phyloP scores from a whole-genome alignment of 2,888 invertebrate species.

The Drosophila kuntzei region DNA sequence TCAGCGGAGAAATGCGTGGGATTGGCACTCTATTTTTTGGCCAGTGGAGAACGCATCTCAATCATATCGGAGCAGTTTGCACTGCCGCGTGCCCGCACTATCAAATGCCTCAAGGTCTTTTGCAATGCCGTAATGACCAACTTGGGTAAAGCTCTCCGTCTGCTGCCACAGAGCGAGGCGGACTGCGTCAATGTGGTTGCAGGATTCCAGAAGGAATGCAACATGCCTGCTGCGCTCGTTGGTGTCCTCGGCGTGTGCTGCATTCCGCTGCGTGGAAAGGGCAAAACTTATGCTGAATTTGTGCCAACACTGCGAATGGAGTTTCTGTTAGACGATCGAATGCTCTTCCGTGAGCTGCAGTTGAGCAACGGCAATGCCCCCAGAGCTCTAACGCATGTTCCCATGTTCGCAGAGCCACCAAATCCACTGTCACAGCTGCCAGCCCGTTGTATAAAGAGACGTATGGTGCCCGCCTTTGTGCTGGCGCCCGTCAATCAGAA shows the following conservation, averaged over 20 bases:
- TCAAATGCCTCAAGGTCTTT: constrained; percentile 81
- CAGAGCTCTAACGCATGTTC: constrained; percentile 57
- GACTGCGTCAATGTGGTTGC: constrained; percentile 74
- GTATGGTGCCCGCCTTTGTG: constrained; percentile 73
- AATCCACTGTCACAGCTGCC: constrained; percentile 70
- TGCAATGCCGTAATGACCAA: constrained; percentile 77
- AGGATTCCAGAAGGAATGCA: constrained; percentile 78
- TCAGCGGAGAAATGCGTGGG: constrained; percentile 81
- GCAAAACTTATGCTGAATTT: constrained; percentile 6
- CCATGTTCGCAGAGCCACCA: constrained; percentile 67
- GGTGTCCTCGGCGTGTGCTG: constrained; percentile 82
- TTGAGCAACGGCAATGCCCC: constrained; percentile 49
- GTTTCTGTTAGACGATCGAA: constrained; percentile 80
- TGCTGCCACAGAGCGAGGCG: constrained; percentile 71
- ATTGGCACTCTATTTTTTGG: constrained; percentile 79
- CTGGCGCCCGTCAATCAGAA: constrained; percentile 69
- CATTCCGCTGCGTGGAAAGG: constrained; percentile 66
- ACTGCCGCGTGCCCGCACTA: constrained; percentile 74
- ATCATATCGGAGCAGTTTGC: constrained; percentile 78
- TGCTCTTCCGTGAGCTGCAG: constrained; percentile 82
- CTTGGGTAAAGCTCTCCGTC: constrained; percentile 66
- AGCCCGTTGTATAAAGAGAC: constrained; percentile 63
- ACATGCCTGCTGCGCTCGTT: constrained; percentile 79
- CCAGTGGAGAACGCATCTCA: constrained; percentile 80
- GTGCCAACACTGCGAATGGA: constrained; percentile 75